Percentiles rank a stretch among this genome's conserved stretches.
Evolutionary conservation across 2,888 invertebrate genomes (phyloP).

Genomic region (Drosophila phalerata): DNA sequence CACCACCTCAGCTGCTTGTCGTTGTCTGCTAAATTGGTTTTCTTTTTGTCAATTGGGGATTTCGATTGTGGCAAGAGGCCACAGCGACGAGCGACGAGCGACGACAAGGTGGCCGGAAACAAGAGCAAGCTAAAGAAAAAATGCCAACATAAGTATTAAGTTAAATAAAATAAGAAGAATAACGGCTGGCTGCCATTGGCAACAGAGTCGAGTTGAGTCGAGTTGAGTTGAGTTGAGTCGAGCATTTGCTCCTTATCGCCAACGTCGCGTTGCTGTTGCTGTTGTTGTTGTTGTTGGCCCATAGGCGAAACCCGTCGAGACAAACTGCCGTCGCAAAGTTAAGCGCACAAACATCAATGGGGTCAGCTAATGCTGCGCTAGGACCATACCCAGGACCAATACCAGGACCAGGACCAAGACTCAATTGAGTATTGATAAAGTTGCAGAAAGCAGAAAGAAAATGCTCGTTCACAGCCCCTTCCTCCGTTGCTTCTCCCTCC

Average conservation of each 20-base stretch:
- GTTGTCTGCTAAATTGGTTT: constrained; percentile 85
- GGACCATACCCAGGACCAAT: constrained; percentile 13
- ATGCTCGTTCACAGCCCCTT: constrained; percentile 33
- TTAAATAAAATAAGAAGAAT: constrained; percentile 73
- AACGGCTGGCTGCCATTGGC: constrained; percentile 39
- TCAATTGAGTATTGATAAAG: constrained; percentile 85
- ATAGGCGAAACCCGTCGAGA: constrained; percentile 61
- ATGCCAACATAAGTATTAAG: constrained; percentile 78
- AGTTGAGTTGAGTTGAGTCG: constrained; percentile 5
- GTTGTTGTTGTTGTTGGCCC: too few relatives aligned
- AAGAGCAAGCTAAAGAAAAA: constrained; percentile 20
- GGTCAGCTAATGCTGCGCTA: constrained; percentile 76
- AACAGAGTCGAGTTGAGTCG: constrained; percentile 11
- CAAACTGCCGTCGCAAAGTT: constrained; percentile 81
- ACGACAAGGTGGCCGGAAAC: constrained; percentile 53
- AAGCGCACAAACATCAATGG: constrained; percentile 80
- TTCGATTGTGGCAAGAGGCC: constrained; percentile 82
- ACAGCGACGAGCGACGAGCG: constrained; percentile 48
- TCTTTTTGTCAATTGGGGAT: constrained; percentile 85
- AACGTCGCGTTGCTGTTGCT: too few relatives aligned
- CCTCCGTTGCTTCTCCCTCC: constrained; percentile 30
- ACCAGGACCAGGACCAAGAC: constrained; percentile 49
- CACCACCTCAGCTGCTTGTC: constrained; percentile 51
- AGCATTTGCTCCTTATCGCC: constrained; percentile 28
- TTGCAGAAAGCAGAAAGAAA: constrained; percentile 62